A percentile compares a stretch with the other conserved stretches of the same genome.
phyloP scores from a whole-genome alignment of 2,888 invertebrate species.

The Parelbella ahira region DNA sequence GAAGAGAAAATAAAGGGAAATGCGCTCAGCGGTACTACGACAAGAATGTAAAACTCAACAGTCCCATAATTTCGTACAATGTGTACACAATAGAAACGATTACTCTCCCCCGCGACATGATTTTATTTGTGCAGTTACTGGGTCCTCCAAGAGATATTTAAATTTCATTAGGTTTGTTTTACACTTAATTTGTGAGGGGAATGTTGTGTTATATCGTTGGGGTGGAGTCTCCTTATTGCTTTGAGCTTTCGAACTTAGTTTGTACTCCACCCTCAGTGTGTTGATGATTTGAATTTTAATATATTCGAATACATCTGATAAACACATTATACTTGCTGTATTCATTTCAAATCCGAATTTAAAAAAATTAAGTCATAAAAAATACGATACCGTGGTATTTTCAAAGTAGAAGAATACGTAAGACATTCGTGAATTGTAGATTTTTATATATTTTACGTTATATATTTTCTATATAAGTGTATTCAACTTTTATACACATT shows the following conservation, averaged over 20 bases:
- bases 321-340: slow-evolving; percentile 44
- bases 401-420: too few relatives aligned
- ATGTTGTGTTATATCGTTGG: slow-evolving; percentile 50
- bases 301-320: slow-evolving; percentile 47
- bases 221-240: slow-evolving; percentile 66
- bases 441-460: too few relatives aligned
- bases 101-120: slow-evolving; percentile 75
- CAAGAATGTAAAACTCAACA: slow-evolving; percentile 54
- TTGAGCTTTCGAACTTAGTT: slow-evolving; percentile 58
- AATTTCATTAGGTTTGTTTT: slow-evolving; percentile 81
- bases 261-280: slow-evolving; percentile 59
- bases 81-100: slow-evolving; percentile 75
- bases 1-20: slow-evolving; percentile 30
- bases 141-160: slow-evolving; percentile 76
- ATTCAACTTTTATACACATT: too few relatives aligned
- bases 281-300: slow-evolving; percentile 69
- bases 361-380: too few relatives aligned
- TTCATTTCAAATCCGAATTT: slow-evolving; percentile 17
- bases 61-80: slow-evolving; percentile 59
- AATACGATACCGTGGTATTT: too few relatives aligned
- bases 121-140: slow-evolving; percentile 79
- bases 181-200: slow-evolving; percentile 80
- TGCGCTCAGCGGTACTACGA: slow-evolving; percentile 40
- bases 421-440: too few relatives aligned
- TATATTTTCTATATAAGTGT: too few relatives aligned